A percentile compares a stretch with the other conserved stretches of the same genome.
These are phyloP conservation scores for Drymonia ruficornis DNA, from an alignment of 2,888 invertebrate genomes.

Conservation along the genomic window DNA sequence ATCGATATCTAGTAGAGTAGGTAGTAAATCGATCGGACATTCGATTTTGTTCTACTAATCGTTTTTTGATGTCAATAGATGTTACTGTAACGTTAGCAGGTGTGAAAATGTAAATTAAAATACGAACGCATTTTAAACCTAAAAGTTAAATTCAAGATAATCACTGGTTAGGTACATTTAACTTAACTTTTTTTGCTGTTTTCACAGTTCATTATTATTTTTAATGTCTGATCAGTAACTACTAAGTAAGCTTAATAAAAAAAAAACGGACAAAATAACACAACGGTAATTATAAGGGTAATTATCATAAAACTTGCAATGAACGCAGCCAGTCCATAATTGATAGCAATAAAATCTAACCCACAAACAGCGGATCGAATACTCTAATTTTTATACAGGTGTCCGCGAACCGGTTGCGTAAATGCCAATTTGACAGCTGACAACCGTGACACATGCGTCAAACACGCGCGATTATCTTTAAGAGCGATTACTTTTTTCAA, in stretches of 20 bases:
- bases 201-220: no score
- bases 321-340: slow-evolving; percentile 35
- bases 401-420: slow-evolving; percentile 53
- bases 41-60: slow-evolving; percentile 29
- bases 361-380: slow-evolving; percentile 48
- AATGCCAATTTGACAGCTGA: slow-evolving; percentile 64
- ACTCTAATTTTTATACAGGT: slow-evolving; percentile 48
- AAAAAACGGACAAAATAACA: slow-evolving; percentile 21
- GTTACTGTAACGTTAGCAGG: no score
- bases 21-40: slow-evolving; percentile 40
- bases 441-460: slow-evolving; percentile 50
- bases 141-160: no score
- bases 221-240: slow-evolving; percentile 20
- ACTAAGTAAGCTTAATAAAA: slow-evolving; percentile 30
- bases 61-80: slow-evolving; percentile 5
- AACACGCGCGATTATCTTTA: slow-evolving; percentile 25
- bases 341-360: slow-evolving; percentile 36
- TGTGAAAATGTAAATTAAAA: no score
- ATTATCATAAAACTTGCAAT: slow-evolving; percentile 28
- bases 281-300: slow-evolving; percentile 22
- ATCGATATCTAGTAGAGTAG: slow-evolving; percentile 41
- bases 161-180: no score
- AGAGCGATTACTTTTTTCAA: slow-evolving; percentile 17
- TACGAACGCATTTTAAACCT: no score
- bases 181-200: no score